These are phyloP conservation scores for Myoxocephalus aenaeus DNA, from an alignment of 2,797 vertebrate species.

Conservation along the genomic window DNA sequence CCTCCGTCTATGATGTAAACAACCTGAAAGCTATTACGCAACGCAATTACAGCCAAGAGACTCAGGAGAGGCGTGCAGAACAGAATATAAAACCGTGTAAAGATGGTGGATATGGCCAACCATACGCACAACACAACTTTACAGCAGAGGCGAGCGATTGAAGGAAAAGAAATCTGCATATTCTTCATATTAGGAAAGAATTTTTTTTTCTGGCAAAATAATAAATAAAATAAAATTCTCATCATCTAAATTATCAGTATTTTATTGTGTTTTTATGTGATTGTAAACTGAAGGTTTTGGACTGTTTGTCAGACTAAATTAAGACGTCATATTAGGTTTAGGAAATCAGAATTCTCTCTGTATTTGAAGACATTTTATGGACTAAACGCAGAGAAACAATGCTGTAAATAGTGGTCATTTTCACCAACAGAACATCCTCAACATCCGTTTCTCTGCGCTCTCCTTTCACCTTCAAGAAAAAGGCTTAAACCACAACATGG, in stretches of 20 bases:
- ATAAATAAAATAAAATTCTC: too few relatives aligned
- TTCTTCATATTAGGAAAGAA: not conserved
- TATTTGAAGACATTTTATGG: not conserved
- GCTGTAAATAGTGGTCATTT: not conserved
- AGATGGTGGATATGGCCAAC: not conserved
- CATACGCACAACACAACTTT: not conserved
- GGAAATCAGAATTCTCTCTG: not conserved
- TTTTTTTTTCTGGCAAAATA: not conserved
- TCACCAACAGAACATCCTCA: not conserved
- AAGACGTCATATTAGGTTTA: not conserved
- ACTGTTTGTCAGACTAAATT: not conserved
- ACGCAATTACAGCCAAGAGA: not conserved
- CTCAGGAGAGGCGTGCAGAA: not conserved
- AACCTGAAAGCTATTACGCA: not conserved
- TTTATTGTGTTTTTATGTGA: not conserved
- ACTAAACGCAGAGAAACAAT: not conserved
- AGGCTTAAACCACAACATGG: not conserved
- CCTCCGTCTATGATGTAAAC: not conserved
- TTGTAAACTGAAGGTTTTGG: not conserved
- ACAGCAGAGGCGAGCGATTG: too few relatives aligned
- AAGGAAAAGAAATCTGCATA: not conserved
- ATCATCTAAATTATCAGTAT: not conserved
- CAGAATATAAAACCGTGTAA: not conserved
- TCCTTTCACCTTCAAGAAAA: not conserved
- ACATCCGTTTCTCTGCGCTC: not conserved